Evolutionary conservation across 2,797 vertebrate species (phyloP), one percentile per base, ranked within the genome.

Genomic region (Gephyroberyx darwinii): DNA sequence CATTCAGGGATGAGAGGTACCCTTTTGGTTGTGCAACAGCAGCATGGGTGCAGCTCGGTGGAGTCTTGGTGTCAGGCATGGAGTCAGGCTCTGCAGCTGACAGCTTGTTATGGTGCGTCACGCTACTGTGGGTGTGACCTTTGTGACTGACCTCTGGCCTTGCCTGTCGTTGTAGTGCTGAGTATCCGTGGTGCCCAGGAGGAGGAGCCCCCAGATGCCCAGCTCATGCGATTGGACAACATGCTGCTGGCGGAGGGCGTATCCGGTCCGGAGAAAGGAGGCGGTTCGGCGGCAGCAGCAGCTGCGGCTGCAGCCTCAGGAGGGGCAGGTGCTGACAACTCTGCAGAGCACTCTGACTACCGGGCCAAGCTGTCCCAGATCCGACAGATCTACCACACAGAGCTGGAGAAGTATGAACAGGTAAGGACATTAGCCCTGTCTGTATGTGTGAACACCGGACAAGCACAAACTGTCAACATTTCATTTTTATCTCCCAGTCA

Each of bases 331-430:
- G 93, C 96, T 0, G 97, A 99, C 85, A 98, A 97, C 90, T 97
- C 97, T 0, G 94, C 96, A 19, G 97, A 99, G 77, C 97, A 99
- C 83, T 98, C 97, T 0, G 97, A 99, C 78, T 98, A 99, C 93
- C 94, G 97, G 84, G 96, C 97, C 90, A 99, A 99, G 78, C 95
- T 99, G 50, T 94, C 97, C 33, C 97, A 99, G 93, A 99, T 99
- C 93, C 93, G 97, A 67, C 97, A 98, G 92, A 98, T 99, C 93
- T 99, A 98, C 91, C 97, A 99, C 94, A 98, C 97, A 0, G 97
- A 99, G 92, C 94, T 99, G 94, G 97, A 99, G 95, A 98, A 98
- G 88, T 98, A 99, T 3, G 97, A 99, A 80, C 97, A 99, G 96
- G 97, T 99, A 92, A 88, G 80, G 13, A 41, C 41, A 22, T 39